Evolutionary conservation across 2,888 invertebrate species (phyloP), one percentile per base, ranked within the genome.

Genomic region (Scrobipalpa costella): DNA sequence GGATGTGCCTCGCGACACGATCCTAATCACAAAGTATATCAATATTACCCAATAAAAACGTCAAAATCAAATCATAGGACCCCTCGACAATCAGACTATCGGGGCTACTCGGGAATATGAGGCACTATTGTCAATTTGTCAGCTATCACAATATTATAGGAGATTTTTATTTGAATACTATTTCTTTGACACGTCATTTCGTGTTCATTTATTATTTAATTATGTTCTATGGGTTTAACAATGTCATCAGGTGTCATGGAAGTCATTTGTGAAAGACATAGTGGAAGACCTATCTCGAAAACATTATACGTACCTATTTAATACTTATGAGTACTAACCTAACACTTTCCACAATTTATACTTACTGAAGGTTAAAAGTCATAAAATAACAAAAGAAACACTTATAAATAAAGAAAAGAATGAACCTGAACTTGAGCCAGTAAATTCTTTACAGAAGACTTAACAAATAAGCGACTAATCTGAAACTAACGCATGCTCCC

Each of bases 31-130:
- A 83, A 83, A 81, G 80, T 82, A 78, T 86, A 88, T 86, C 85
- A 85, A 86, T 86, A 86, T 81, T 84, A 79, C 78, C 80, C 85
- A 88, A 89, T 89, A 85, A 87, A 88, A 84, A 85, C 67, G 85
- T 85, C 85, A 79, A 86, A 88, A 88, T 87, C 77, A 78, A 87
- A 87, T 89, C 86, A 86, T 74, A 64, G 79, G 67, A 69, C n/a
- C 70, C 88, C 87, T 85, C 83, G 79, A 72, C 85, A 83, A 85
- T 85, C 82, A 82, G 68, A 73, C 68, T 13, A 58, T 27, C 13
- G 21, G 21, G 17, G 19, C 19, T 49, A 49, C 49, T 49, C 19
- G 21, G 27, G 11, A n/a, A n/a, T 44, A 44, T 44, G 44, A 44
- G 44, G 44, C 13, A 44, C 44, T 15, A 44, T 44, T n/a, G 13